Percentiles rank a stretch among this genome's conserved stretches.
Conservation (phyloP, 2,888 invertebrate species). For the Apamea sordens region DNA sequence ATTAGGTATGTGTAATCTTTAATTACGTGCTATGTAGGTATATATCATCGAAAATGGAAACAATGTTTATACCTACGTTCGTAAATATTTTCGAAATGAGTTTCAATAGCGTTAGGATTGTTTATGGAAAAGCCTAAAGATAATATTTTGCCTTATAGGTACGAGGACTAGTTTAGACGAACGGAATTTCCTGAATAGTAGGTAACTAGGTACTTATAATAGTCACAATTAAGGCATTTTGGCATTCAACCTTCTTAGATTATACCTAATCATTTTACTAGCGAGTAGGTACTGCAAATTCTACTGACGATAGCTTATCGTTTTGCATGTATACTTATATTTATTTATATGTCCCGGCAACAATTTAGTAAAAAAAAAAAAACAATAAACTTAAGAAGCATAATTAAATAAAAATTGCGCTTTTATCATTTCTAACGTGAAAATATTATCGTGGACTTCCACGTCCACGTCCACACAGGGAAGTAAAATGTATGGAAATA, state of each 20-base stretch:
- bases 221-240: neutral
- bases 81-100: neutral
- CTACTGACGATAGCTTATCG: neutral
- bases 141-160: constrained; percentile 14
- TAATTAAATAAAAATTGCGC: neutral
- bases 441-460: neutral
- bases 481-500: neutral
- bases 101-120: neutral
- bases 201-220: too few relatives aligned
- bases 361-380: neutral
- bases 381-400: too few relatives aligned
- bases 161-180: neutral
- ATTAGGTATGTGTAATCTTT: constrained; percentile 12
- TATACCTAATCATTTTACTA: neutral
- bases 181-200: neutral
- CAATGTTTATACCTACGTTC: neutral
- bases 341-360: neutral
- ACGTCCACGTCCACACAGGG: neutral
- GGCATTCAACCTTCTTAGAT: neutral
- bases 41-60: constrained; percentile 7
- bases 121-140: neutral
- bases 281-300: neutral
- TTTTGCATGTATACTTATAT: neutral
- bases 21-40: neutral
- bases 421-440: neutral